phyloP scores from a whole-genome alignment of 2,888 invertebrate species.

The Drosophila atripex region DNA sequence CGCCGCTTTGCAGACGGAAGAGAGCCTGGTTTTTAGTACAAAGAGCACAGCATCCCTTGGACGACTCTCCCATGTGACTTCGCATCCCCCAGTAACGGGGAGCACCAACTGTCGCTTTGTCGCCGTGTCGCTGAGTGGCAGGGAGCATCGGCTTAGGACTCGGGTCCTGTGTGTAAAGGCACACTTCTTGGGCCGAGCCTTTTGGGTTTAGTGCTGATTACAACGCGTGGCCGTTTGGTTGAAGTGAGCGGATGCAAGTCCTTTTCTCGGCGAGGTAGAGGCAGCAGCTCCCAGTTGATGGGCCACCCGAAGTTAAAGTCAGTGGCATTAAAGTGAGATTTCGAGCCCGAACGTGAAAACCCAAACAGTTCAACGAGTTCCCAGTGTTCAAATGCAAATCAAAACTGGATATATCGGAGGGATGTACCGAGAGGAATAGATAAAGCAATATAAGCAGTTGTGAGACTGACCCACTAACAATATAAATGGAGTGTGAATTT shows the following conservation, averaged over 20 bases:
- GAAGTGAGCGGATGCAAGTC: constrained; percentile 62
- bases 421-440: background rate
- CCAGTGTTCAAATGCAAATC: background rate
- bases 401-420: background rate
- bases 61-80: constrained; percentile 4
- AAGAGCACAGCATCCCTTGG: constrained; percentile 64
- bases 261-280: constrained; percentile 21
- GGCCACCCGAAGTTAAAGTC: constrained; percentile 31
- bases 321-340: constrained; percentile 34
- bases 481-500: background rate
- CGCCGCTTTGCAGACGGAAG: constrained; percentile 14
- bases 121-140: constrained; percentile 47
- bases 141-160: constrained; percentile 37
- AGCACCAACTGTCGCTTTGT: constrained; percentile 54
- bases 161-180: constrained; percentile 21
- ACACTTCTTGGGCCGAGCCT: constrained; percentile 54
- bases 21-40: constrained; percentile 61
- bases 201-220: constrained; percentile 83
- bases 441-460: constrained; percentile 3
- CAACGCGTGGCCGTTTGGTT: constrained; percentile 83
- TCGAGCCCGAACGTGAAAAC: background rate
- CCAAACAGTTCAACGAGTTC: no score
- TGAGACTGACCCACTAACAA: background rate
- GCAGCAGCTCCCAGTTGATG: constrained; percentile 3
- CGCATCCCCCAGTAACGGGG: constrained; percentile 10